Conservation (phyloP, 1,140 invertebrate species). For the Pectinophora gossypiella region DNA sequence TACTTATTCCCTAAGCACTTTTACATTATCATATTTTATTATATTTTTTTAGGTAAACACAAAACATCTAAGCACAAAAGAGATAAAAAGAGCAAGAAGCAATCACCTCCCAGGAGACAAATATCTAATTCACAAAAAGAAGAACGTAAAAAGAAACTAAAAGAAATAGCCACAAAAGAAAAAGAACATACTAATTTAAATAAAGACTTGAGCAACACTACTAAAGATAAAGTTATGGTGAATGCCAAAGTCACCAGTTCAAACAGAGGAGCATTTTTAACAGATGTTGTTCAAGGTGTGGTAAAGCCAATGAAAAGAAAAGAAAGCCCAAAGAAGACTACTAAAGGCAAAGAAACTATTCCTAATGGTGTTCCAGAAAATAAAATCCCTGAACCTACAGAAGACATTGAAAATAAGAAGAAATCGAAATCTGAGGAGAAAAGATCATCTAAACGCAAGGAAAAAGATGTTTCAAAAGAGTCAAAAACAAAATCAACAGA, state of each 20-base stretch:
- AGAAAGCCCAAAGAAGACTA: slow-evolving; percentile 15
- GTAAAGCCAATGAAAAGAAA: slow-evolving; percentile 30
- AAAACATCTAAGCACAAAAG: slow-evolving; percentile 19
- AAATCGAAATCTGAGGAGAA: slow-evolving; percentile 7
- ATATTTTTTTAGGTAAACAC: slow-evolving; percentile 27
- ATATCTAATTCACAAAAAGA: slow-evolving; percentile 51
- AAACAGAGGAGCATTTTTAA: slow-evolving; percentile 53
- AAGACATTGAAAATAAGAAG: slow-evolving; percentile 16
- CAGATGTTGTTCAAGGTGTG: slow-evolving; percentile 21
- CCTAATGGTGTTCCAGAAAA: slow-evolving; percentile 1
- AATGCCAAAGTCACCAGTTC: slow-evolving; percentile 47
- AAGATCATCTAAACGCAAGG: not conserved
- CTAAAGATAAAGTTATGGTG: slow-evolving; percentile 20
- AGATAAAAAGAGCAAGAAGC: slow-evolving; percentile 21
- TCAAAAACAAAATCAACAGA: slow-evolving; percentile 9
- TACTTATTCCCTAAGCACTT: not conserved
- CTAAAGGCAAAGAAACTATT: slow-evolving; percentile 3
- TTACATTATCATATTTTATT: not conserved
- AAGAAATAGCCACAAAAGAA: slow-evolving; percentile 55
- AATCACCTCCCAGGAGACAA: slow-evolving; percentile 29
- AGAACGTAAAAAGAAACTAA: slow-evolving; percentile 56
- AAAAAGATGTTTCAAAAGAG: slow-evolving; percentile 9
- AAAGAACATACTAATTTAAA: slow-evolving; percentile 27
- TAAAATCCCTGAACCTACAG: slow-evolving; percentile 8
- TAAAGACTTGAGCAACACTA: slow-evolving; percentile 4